Base-by-base conservation (phyloP, 2,113 vertebrate genomes). In the Pristiophorus japonicus region DNA sequence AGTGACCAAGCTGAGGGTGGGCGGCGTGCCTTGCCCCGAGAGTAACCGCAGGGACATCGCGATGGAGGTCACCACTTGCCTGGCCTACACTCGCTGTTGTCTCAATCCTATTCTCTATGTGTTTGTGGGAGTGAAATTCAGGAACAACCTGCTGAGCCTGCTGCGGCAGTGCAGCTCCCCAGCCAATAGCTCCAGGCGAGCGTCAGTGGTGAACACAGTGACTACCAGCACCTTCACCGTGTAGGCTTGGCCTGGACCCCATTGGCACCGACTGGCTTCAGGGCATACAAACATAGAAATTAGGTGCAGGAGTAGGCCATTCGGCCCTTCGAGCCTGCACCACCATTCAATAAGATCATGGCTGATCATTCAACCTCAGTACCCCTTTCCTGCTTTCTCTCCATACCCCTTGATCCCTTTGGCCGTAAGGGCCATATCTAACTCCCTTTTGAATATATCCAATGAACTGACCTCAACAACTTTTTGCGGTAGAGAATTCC, bases 51-150 rank as follows among this genome's bases (percentile, higher is more conserved):
- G 97, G 96, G 98, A 98, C 22, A 88, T 99, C 96, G 96, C 97
- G 0, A 97, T 99, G 96, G 97, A 98, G 96, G 84, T 98, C 84
- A 99, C 99, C 0, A 97, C 98, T 4, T 98, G 97, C 27, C 96
- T 99, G 96, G 98, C 98, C 0, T 99, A 98, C 88, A 96, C 97
- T 94, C 98, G 98, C 96, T 99, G 99, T 96, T 98, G 98, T 96
- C 98, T 99, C 96, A 99, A 99, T 96, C 99, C 99, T 0, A 85
- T 99, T 95, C 98, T 99, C 65, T 99, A 99, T 0, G 98, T 98
- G 27, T 98, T 99, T 96, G 96, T 99, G 38, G 98, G 98, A 0
- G 97, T 98, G 47, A 98, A 98, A 20, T 99, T 99, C 97, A 98
- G 98, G 1, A 97, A 96, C 91, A 97, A 98, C 22, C 97, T 99